Conservation (phyloP, 2,113 vertebrate species). For the Ctenomys sociabilis region DNA sequence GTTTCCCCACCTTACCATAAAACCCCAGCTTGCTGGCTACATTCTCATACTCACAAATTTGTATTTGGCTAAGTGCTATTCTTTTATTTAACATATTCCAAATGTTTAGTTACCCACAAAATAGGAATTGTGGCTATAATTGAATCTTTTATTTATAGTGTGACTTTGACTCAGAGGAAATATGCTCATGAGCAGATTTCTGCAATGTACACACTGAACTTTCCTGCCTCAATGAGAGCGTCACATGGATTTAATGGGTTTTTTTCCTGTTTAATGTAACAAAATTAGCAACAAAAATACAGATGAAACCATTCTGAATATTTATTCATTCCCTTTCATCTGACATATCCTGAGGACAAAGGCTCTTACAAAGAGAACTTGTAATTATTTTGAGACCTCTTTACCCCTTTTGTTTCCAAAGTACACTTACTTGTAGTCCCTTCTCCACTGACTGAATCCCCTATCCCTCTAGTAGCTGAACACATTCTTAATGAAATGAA, state of each 20-base stretch:
- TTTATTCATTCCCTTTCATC: background rate
- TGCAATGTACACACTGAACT: background rate
- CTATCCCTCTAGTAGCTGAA: background rate
- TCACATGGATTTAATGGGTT: background rate
- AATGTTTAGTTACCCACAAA: background rate
- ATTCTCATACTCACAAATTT: background rate
- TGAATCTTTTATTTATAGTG: background rate
- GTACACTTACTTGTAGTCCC: background rate
- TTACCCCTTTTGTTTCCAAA: background rate
- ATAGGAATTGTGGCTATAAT: background rate
- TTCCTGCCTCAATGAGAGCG: background rate
- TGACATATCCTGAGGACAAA: background rate
- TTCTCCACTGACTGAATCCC: background rate
- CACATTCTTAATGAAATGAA: background rate
- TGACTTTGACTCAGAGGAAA: background rate
- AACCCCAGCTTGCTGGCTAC: background rate
- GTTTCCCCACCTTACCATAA: background rate
- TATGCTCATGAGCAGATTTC: background rate
- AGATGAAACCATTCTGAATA: background rate
- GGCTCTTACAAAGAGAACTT: background rate
- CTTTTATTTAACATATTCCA: background rate
- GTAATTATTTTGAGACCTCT: background rate
- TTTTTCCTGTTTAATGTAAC: background rate
- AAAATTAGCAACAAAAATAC: background rate
- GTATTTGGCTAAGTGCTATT: background rate